Conservation (phyloP, 2,888 invertebrate genomes). For the Crioceris asparagi region DNA sequence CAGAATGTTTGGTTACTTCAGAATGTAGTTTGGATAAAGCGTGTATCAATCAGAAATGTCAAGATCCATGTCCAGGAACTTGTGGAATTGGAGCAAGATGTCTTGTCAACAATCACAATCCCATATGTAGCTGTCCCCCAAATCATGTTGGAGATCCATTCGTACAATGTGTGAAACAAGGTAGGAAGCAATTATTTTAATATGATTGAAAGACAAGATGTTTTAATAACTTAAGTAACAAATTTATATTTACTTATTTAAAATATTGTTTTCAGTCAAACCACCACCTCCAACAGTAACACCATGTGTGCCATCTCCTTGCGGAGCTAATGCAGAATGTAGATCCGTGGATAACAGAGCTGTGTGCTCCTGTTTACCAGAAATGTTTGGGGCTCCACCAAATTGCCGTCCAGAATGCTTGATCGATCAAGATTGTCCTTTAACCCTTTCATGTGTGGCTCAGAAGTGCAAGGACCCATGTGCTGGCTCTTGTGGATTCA, state of each 20-base stretch:
- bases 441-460: slow-evolving; percentile 59
- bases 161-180: slow-evolving; percentile 41
- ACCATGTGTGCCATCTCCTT: slow-evolving; percentile 64
- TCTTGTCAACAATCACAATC: slow-evolving; percentile 50
- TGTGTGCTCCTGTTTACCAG: slow-evolving; percentile 61
- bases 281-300: slow-evolving; percentile 38
- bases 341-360: slow-evolving; percentile 52
- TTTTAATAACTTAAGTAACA: too few relatives aligned
- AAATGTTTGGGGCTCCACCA: slow-evolving; percentile 70
- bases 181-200: slow-evolving; percentile 21
- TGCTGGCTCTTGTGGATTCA: slow-evolving; percentile 63
- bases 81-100: slow-evolving; percentile 49
- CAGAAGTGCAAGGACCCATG: slow-evolving; percentile 69
- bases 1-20: slow-evolving; percentile 49
- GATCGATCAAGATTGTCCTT: slow-evolving; percentile 69
- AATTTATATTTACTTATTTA: neutral
- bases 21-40: slow-evolving; percentile 50
- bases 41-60: slow-evolving; percentile 52
- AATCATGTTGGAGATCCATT: slow-evolving; percentile 51
- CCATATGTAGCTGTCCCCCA: slow-evolving; percentile 52
- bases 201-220: neutral
- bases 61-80: slow-evolving; percentile 50
- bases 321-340: slow-evolving; percentile 60
- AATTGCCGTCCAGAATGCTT: slow-evolving; percentile 68
- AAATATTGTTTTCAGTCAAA: slow-evolving; percentile 17